A percentile compares a stretch with the other conserved stretches of the same genome.
Conservation (phyloP, 2,113 vertebrate species). For the Rhombomys opimus region DNA sequence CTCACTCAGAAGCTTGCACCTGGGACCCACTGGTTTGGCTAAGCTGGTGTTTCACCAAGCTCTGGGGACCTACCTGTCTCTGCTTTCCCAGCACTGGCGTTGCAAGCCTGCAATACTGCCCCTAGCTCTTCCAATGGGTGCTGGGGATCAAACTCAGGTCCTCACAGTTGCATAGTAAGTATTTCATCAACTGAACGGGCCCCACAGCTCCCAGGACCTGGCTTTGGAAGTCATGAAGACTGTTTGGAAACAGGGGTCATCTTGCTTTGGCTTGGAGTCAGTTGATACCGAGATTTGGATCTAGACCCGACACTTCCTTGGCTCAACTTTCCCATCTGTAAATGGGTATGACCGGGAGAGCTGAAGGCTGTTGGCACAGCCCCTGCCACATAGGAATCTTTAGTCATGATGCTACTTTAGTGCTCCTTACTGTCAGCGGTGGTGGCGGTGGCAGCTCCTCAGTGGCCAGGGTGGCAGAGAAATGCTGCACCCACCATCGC, state of each 20-base stretch:
- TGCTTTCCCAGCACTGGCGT: neutral
- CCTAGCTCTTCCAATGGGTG: neutral
- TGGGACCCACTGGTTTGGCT: neutral
- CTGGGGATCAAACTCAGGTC: neutral
- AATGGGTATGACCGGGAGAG: neutral
- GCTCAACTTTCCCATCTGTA: neutral
- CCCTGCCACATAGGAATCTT: neutral
- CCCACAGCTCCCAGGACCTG: neutral
- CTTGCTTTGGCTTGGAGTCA: neutral
- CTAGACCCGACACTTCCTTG: neutral
- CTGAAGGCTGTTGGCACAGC: neutral
- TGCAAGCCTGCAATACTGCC: neutral
- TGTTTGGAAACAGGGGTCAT: neutral
- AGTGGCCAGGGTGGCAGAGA: too few relatives aligned
- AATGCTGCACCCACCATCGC: fast-evolving
- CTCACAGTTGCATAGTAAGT: neutral
- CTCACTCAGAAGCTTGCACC: neutral
- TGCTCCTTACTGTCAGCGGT: neutral
- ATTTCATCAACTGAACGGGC: neutral
- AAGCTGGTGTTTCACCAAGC: neutral
- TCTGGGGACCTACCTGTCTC: neutral
- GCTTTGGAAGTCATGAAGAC: neutral
- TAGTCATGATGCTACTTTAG: neutral
- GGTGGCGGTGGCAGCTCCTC: neutral
- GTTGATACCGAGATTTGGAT: neutral